Evolutionary conservation across 1,140 invertebrate species (phyloP), one percentile per base, ranked within the genome.

Genomic region (Lepidurus packardi): DNA sequence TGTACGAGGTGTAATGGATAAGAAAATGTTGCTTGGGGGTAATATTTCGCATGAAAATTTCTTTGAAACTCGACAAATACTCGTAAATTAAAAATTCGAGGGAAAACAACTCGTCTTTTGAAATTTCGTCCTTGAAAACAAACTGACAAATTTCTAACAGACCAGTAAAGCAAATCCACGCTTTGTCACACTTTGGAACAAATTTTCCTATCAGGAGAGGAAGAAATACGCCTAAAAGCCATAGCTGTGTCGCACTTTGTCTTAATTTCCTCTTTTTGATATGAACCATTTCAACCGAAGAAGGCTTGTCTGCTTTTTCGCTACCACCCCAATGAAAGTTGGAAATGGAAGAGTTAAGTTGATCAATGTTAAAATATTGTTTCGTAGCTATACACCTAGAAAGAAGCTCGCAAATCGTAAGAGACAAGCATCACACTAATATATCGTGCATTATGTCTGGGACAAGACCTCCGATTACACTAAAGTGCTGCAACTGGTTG

Each of bases 21-120:
- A 79, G 43, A 73, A 53, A 65, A 47, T 79, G 78, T 25, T 78
- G 75, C 74, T 79, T 79, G 21, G 74, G 42, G 25, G 34, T 79
- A 2, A 79, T 73, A n/a, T 76, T 76, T 24, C 43, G 4, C 6
- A 65, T 79, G 41, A 79, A 79, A 16, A 78, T 24, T 78, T 3
- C 25, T 73, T 79, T 79, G 47, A 78, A 76, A 8, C n/a, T 42
- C 16, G 34, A 34, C 73, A 47, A 73, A 77, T 78, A 47, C 21
- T 79, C 75, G 25, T 13, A n/a, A 44, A 79, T 41, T 42, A 79
- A 44, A 34, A 43, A 41, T 7, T 47, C 77, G 43, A 79, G 21
- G 41, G 24, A 74, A 65, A 73, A 42, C 16, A 79, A 41, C 10
- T 76, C 25, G 13, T 42, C 25, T n/a, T 3, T 42, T 41, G 78